These are phyloP conservation scores for Maniola hyperantus DNA, from an alignment of 2,888 invertebrate genomes.

Conservation along the genomic window DNA sequence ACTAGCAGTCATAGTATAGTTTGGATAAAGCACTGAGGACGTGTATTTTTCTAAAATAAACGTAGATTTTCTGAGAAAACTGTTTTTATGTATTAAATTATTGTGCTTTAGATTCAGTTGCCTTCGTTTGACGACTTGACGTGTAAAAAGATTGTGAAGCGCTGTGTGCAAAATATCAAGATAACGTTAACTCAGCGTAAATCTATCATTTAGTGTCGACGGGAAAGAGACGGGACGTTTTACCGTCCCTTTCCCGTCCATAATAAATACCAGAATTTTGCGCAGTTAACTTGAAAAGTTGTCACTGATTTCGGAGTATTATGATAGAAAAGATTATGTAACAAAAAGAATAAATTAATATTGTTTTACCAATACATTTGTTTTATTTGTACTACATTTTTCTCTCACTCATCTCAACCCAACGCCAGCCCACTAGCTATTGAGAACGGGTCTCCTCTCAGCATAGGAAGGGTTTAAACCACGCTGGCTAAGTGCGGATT, in stretches of 20 bases:
- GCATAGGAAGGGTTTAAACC: too few relatives aligned
- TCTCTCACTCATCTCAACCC: too few relatives aligned
- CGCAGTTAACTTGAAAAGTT: too few relatives aligned
- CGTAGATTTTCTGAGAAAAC: conserved; percentile 55
- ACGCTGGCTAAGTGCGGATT: too few relatives aligned
- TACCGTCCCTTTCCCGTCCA: too few relatives aligned
- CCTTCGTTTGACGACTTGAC: conserved; percentile 54
- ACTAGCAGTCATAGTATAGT: conserved; percentile 53
- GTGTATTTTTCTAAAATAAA: conserved; percentile 79
- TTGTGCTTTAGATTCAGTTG: conserved; percentile 67
- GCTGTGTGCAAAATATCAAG: too few relatives aligned
- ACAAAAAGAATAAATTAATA: conserved; percentile 60
- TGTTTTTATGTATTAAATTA: conserved; percentile 46
- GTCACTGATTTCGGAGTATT: conserved; percentile 35
- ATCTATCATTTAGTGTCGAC: too few relatives aligned
- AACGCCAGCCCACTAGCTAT: too few relatives aligned
- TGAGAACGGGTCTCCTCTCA: too few relatives aligned
- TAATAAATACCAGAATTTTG: too few relatives aligned
- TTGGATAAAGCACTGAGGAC: conserved; percentile 75
- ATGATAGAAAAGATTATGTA: conserved; percentile 49
- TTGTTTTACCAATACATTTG: conserved; percentile 60
- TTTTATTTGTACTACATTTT: conserved; percentile 39
- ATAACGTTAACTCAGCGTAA: too few relatives aligned
- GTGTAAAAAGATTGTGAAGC: conserved; percentile 41
- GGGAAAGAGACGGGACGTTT: too few relatives aligned